These are phyloP conservation scores for Dufourea novaeangliae DNA, from an alignment of 1,140 invertebrate genomes.

Conservation along the genomic window DNA sequence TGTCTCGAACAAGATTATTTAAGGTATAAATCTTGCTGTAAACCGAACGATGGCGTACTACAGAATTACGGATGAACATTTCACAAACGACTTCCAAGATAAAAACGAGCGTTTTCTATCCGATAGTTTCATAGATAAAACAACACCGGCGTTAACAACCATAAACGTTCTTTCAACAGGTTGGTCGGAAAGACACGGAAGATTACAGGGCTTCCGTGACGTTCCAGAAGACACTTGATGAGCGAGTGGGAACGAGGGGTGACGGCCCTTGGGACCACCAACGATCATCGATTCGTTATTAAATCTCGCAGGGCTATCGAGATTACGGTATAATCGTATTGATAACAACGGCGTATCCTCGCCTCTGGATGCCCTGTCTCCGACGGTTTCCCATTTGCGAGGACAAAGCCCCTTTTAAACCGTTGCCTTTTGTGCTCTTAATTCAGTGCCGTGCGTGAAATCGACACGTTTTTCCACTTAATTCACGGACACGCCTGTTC, in stretches of 20 bases:
- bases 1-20: too few relatives aligned
- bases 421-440: constrained; percentile 65
- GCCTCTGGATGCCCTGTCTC: constrained; percentile 6
- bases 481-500: constrained; percentile 67
- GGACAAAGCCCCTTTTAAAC: constrained; percentile 70
- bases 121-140: too few relatives aligned
- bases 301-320: constrained; percentile 45
- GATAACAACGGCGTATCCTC: constrained; percentile 45
- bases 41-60: too few relatives aligned
- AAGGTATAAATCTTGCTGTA: too few relatives aligned
- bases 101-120: too few relatives aligned
- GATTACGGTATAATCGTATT: constrained; percentile 50
- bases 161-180: too few relatives aligned
- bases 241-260: too few relatives aligned
- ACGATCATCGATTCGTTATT: constrained; percentile 47
- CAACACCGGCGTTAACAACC: too few relatives aligned
- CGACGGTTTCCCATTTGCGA: constrained; percentile 64
- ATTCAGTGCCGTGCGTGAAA: constrained; percentile 70
- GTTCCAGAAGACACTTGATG: background rate
- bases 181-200: too few relatives aligned
- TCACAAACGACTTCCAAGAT: too few relatives aligned
- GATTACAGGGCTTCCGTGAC: too few relatives aligned
- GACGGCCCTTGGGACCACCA: constrained; percentile 43
- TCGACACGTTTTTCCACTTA: constrained; percentile 72
- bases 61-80: too few relatives aligned